Conservation (phyloP, 2,113 vertebrate genomes). For the Neofelis nebulosa region DNA sequence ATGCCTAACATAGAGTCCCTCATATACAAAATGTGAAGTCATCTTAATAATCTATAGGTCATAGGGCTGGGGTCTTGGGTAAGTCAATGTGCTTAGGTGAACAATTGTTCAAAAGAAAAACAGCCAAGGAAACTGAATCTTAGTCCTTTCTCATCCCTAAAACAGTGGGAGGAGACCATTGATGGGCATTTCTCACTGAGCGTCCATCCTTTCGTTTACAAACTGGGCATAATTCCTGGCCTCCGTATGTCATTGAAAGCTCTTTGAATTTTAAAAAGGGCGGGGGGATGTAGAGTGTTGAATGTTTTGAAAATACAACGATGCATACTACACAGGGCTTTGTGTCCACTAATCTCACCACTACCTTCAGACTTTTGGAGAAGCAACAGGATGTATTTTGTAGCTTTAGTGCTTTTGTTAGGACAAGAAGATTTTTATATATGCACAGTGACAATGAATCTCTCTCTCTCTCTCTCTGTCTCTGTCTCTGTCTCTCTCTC, state of each 20-base stretch:
- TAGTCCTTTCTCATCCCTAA: not conserved
- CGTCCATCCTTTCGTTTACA: not conserved
- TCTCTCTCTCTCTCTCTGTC: not conserved
- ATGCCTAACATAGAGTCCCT: not conserved
- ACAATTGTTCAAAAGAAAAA: not conserved
- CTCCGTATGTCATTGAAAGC: not conserved
- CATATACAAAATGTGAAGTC: not conserved
- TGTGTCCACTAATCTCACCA: not conserved
- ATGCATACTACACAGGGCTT: not conserved
- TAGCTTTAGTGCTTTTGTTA: not conserved
- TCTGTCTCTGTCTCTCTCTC: too few relatives aligned
- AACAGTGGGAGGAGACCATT: not conserved
- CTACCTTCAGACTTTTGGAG: not conserved
- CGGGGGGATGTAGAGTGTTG: not conserved
- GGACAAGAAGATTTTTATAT: not conserved
- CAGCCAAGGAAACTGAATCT: not conserved
- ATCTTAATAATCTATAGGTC: not conserved
- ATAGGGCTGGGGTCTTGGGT: not conserved
- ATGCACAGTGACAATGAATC: not conserved
- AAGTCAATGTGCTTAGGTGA: not conserved
- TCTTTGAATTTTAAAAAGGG: not conserved
- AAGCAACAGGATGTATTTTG: not conserved
- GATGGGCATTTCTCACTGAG: not conserved
- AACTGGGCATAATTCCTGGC: not conserved
- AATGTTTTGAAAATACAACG: not conserved